Evolutionary conservation across 2,888 invertebrate species (phyloP).

Genomic region (Dasysyrphus tricinctus): DNA sequence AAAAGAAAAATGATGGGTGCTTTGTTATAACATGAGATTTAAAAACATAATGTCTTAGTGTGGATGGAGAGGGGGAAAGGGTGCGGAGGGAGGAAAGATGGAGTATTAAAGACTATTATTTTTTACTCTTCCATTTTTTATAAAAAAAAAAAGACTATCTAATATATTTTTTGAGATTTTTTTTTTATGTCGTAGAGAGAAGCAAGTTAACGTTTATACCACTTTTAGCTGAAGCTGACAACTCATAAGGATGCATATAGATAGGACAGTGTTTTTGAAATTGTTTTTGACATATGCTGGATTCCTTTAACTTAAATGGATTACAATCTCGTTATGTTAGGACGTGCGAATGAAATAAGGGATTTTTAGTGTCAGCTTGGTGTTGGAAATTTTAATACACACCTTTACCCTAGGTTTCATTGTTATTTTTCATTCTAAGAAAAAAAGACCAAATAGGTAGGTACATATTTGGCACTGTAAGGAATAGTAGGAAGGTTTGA

Average conservation of each 20-base stretch:
- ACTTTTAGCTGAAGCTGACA: constrained; percentile 24
- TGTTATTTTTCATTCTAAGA: no score
- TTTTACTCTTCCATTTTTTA: not conserved
- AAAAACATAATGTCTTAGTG: constrained; percentile 23
- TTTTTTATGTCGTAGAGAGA: not conserved
- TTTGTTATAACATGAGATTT: constrained; percentile 46
- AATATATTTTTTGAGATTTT: constrained; percentile 18
- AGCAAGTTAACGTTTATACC: constrained; percentile 21
- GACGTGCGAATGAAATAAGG: constrained; percentile 9
- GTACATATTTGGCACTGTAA: no score
- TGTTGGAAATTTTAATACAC: not conserved
- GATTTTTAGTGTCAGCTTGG: constrained; percentile 11
- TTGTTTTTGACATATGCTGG: constrained; percentile 39
- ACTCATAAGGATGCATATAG: constrained; percentile 26
- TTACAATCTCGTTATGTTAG: constrained; percentile 28
- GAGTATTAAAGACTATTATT: constrained; percentile 33
- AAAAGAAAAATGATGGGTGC: constrained; percentile 40
- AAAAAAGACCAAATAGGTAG: no score
- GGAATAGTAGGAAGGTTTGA: no score
- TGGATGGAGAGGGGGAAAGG: not conserved
- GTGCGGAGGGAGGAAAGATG: not conserved
- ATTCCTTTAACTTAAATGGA: constrained; percentile 18
- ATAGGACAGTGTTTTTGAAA: constrained; percentile 26
- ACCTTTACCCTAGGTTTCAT: not conserved
- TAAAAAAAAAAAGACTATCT: constrained; percentile 1